Conservation (phyloP, 2,797 vertebrate genomes). For the Hemibagrus guttatus region DNA sequence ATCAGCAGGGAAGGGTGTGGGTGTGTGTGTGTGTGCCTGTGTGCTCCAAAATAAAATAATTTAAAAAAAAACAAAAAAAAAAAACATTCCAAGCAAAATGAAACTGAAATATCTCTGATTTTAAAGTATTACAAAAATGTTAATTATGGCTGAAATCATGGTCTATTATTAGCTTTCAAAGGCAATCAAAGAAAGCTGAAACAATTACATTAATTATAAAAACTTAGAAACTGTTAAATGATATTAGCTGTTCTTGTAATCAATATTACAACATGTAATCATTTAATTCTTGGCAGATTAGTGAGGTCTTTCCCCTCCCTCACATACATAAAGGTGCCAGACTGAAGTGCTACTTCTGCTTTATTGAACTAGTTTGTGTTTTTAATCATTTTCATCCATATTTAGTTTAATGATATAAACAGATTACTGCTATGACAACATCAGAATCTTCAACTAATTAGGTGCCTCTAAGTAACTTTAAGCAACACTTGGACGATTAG, state of each 20-base stretch:
- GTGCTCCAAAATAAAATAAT: background rate
- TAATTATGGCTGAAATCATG: background rate
- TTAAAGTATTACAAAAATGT: background rate
- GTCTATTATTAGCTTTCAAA: conserved; percentile 1
- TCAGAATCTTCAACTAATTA: conserved; percentile 3
- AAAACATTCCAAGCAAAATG: conserved; percentile 16
- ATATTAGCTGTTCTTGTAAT: background rate
- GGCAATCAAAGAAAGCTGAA: background rate
- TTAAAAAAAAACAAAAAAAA: background rate
- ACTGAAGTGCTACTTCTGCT: background rate
- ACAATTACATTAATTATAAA: no score
- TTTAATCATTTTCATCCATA: background rate
- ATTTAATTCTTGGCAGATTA: background rate
- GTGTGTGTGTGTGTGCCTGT: conserved; percentile 13
- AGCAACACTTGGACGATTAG: background rate
- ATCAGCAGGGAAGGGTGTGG: conserved; percentile 20
- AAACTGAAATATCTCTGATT: background rate
- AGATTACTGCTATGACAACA: no score
- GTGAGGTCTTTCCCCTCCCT: background rate
- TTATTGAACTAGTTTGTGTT: background rate
- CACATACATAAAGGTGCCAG: background rate
- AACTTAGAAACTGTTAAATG: background rate
- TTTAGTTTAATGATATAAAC: background rate
- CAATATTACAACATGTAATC: background rate
- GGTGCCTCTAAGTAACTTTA: background rate